Evolutionary conservation across 1,140 invertebrate genomes (phyloP), one percentile per base, ranked within the genome.

Genomic region (Atta texana): DNA sequence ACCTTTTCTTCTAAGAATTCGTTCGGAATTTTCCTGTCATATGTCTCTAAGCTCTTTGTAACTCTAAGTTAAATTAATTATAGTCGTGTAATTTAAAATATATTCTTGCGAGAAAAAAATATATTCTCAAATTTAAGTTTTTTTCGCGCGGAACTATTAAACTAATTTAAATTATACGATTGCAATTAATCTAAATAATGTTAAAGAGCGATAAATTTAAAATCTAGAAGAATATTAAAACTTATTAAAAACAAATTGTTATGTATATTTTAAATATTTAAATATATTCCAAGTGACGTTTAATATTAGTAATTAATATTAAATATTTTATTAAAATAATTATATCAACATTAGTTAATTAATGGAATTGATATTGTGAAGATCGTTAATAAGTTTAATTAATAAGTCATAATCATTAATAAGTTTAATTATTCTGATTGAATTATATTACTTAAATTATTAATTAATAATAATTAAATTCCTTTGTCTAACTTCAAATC

Each of bases 1-100:
- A 80, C 77, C 77, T 80, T 18, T 80, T 53, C 28, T 69, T 28
- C 7, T 14, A 34, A 39, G 34, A 39, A 10, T 64, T 51, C 10
- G 2, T 12, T 78, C 3, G 21, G 18, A 68, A 80, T 69, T 80
- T 80, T 10, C 14, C 34, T 68, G 28, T 8, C 18, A 24, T 34
- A 1, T 28, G 8, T 21, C 2, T 10, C 5, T 6, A 24, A 39
- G 24, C 10, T 68, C n/a, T 55, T 0, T 28, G 7, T 8, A 31
- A 31, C 34, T 66, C 1, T 68, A 18, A 12, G 69, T 80, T 21
- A 51, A n/a, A 31, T 28, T 68, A 44, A 31, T 64, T 31, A 10
- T 3, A 0, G n/a, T n/a, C 12, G 12, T 34, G 8, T 66, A n/a
- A 66, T n/a, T 66, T n/a, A 3, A 66, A 66, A 66, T 66, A 34